phyloP scores from a whole-genome alignment of 2,888 invertebrate genomes.

The Galeopsomyia nigrocyanea region DNA sequence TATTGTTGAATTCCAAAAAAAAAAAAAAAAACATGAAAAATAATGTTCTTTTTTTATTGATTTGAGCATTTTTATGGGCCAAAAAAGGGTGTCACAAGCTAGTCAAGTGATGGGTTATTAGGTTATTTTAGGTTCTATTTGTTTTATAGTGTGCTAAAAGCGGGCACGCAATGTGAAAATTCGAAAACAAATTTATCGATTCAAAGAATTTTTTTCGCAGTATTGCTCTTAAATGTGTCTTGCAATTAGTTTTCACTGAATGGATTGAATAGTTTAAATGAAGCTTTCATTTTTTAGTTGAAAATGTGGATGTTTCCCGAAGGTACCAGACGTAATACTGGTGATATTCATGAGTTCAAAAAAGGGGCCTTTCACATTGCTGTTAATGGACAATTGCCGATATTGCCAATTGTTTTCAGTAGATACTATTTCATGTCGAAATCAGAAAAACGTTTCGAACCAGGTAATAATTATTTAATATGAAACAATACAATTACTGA shows the following conservation, averaged over 20 bases:
- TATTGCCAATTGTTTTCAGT: slow-evolving; percentile 91
- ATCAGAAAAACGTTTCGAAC: slow-evolving; percentile 79
- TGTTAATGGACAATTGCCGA: slow-evolving; percentile 88
- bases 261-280: neutral
- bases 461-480: slow-evolving; percentile 70
- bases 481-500: neutral
- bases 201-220: too few species aligned
- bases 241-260: too few species aligned
- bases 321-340: slow-evolving; percentile 89
- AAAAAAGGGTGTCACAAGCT: too few species aligned
- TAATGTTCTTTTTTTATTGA: too few species aligned
- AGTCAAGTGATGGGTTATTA: too few species aligned
- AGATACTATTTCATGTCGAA: slow-evolving; percentile 85
- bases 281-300: slow-evolving; percentile 71
- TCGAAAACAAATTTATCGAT: neutral
- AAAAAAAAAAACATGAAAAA: too few species aligned
- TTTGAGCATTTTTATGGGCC: too few species aligned
- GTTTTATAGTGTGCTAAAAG: too few species aligned
- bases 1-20: too few species aligned
- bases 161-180: slow-evolving; percentile 70
- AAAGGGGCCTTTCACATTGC: slow-evolving; percentile 97
- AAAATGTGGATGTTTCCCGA: slow-evolving; percentile 96
- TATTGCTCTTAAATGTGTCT: too few species aligned
- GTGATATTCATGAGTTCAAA: slow-evolving; percentile 91
- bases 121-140: too few species aligned